A percentile compares a stretch with the other conserved stretches of the same genome.
Evolutionary conservation across 2,113 vertebrate genomes (phyloP).

Genomic region (Hyaena hyaena): DNA sequence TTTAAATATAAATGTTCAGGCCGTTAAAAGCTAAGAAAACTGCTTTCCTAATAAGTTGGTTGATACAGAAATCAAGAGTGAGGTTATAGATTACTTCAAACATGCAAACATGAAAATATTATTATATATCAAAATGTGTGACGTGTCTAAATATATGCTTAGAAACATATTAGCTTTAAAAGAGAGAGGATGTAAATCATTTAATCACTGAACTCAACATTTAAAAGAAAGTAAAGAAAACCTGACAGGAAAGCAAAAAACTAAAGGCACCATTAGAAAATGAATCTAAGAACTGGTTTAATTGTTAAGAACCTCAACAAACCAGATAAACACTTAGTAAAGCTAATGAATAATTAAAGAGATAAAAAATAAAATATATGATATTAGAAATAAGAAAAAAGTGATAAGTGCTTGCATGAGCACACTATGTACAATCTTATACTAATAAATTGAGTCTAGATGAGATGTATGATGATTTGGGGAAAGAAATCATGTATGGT

Average conservation of each 20-base stretch:
- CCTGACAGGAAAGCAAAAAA: not conserved
- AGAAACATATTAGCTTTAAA: not conserved
- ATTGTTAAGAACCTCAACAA: not conserved
- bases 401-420: not conserved
- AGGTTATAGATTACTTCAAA: not conserved
- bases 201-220: not conserved
- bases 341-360: constrained; percentile 13
- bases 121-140: not conserved
- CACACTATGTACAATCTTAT: not conserved
- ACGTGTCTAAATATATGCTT: not conserved
- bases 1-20: not conserved
- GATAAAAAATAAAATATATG: constrained; percentile 1
- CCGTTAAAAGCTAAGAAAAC: not conserved
- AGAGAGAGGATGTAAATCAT: not conserved
- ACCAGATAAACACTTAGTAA: not conserved
- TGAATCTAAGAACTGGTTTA: not conserved
- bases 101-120: not conserved
- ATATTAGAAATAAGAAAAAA: constrained; percentile 43
- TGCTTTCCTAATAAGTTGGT: not conserved
- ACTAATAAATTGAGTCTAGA: constrained; percentile 27
- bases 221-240: constrained; percentile 46
- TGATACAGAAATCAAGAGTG: not conserved
- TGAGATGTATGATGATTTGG: not conserved
- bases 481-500: not conserved
- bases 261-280: not conserved